Evolutionary conservation across 1,140 invertebrate genomes (phyloP).

Genomic region (Diabrotica undecimpunctata): DNA sequence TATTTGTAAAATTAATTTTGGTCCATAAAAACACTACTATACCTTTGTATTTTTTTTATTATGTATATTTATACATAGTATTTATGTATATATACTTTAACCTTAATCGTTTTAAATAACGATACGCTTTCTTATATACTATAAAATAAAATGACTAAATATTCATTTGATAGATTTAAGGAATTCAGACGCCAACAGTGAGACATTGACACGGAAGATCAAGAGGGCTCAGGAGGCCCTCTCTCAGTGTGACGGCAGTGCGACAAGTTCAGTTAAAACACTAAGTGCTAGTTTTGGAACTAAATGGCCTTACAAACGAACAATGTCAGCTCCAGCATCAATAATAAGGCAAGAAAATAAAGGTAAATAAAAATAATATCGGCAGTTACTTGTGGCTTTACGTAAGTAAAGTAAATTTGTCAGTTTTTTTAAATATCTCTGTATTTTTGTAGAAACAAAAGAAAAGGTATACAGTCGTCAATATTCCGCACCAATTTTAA

Average conservation of each 20-base stretch:
- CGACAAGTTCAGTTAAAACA: constrained; percentile 66
- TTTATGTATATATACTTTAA: no score
- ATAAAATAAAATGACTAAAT: no score
- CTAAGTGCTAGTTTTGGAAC: constrained; percentile 86
- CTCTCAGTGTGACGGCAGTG: constrained; percentile 62
- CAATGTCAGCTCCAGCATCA: constrained; percentile 84
- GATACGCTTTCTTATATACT: no score
- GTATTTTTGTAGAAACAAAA: constrained; percentile 60
- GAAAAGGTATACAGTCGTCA: constrained; percentile 87
- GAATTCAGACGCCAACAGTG: constrained; percentile 85
- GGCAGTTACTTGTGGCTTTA: no score
- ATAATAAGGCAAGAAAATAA: constrained; percentile 75
- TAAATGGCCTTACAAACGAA: constrained; percentile 94
- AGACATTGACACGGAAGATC: constrained; percentile 83
- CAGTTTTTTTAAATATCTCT: no score
- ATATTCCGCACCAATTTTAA: constrained; percentile 83
- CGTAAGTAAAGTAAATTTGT: no score
- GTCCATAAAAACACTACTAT: no score
- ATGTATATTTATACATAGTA: no score
- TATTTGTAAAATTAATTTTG: no score
- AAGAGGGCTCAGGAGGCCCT: constrained; percentile 87
- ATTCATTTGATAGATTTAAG: constrained; percentile 66
- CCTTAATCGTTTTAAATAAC: no score
- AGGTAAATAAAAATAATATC: constrained; percentile 52
- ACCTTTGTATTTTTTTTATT: no score